A percentile compares a stretch with the other conserved stretches of the same genome.
phyloP scores from a whole-genome alignment of 2,888 invertebrate genomes.

The Drosophila antonietae region DNA sequence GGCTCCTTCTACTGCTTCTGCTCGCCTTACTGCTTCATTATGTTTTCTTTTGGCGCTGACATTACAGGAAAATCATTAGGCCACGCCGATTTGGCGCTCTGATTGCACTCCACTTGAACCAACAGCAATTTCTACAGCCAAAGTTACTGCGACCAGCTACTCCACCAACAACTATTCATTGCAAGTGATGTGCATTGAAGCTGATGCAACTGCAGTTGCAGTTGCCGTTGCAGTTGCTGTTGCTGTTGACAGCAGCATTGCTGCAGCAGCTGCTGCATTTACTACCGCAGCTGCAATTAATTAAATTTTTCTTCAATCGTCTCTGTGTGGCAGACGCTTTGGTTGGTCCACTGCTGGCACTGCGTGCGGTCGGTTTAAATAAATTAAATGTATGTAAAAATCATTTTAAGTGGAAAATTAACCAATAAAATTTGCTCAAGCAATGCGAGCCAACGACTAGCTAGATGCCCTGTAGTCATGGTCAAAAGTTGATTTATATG shows the following conservation, averaged over 20 bases:
- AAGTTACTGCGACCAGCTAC: not conserved
- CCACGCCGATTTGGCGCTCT: conserved; percentile 75
- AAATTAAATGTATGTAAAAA: conserved; percentile 63
- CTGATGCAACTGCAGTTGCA: conserved; percentile 21
- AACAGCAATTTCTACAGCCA: conserved; percentile 15
- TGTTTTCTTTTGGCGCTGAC: conserved; percentile 70
- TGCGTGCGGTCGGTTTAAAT: conserved; percentile 70
- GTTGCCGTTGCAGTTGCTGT: not conserved
- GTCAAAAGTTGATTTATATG: too few species aligned
- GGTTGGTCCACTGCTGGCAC: conserved; percentile 15
- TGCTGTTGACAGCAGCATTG: not conserved
- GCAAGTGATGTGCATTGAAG: conserved; percentile 17
- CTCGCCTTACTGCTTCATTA: conserved; percentile 65
- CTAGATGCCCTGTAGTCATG: not conserved
- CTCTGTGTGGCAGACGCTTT: conserved; percentile 13
- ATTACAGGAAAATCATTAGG: conserved; percentile 80
- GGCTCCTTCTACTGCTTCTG: not conserved
- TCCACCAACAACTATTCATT: conserved; percentile 15
- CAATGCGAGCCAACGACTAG: not conserved
- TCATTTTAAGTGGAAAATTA: conserved; percentile 55
- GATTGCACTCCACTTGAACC: conserved; percentile 66
- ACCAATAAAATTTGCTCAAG: conserved; percentile 8
- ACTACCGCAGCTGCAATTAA: conserved; percentile 67
- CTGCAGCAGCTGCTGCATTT: conserved; percentile 14
- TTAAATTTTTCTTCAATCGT: conserved; percentile 67